Conservation (phyloP, 1,140 invertebrate genomes). For the Cotesia chilonis region DNA sequence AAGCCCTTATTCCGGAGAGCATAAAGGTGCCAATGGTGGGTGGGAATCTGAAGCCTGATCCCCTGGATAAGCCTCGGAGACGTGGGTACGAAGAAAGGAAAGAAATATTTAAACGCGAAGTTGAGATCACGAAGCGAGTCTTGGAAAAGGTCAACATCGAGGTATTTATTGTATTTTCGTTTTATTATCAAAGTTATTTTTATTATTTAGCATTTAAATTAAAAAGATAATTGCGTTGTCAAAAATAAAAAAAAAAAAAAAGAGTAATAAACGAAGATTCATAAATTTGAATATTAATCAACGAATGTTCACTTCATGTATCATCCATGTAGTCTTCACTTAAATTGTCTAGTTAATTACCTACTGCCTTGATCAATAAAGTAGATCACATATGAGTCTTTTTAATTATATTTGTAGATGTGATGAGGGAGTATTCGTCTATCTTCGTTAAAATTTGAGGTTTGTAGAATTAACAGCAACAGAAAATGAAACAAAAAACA, state of each 20-base stretch:
- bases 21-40: slow-evolving; percentile 61
- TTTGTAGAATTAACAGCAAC: slow-evolving; percentile 34
- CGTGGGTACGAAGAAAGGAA: slow-evolving; percentile 62
- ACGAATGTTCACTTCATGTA: not conserved
- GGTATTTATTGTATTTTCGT: slow-evolving; percentile 43
- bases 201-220: not conserved
- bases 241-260: not conserved
- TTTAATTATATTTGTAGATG: slow-evolving; percentile 40
- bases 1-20: slow-evolving; percentile 61
- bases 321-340: not conserved
- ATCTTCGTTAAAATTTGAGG: slow-evolving; percentile 39
- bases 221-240: not conserved
- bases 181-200: not conserved
- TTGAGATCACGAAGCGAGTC: slow-evolving; percentile 64
- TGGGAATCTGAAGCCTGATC: slow-evolving; percentile 61
- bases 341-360: not conserved
- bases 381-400: slow-evolving; percentile 27
- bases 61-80: slow-evolving; percentile 58
- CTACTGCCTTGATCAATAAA: slow-evolving; percentile 1
- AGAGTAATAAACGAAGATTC: not conserved
- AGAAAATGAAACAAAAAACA: slow-evolving; percentile 15
- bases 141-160: slow-evolving; percentile 63
- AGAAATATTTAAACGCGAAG: slow-evolving; percentile 63
- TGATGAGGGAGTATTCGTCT: slow-evolving; percentile 34
- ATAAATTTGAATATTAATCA: not conserved